Conservation (phyloP, 2,113 vertebrate species). For the Choloepus hoffmanni region DNA sequence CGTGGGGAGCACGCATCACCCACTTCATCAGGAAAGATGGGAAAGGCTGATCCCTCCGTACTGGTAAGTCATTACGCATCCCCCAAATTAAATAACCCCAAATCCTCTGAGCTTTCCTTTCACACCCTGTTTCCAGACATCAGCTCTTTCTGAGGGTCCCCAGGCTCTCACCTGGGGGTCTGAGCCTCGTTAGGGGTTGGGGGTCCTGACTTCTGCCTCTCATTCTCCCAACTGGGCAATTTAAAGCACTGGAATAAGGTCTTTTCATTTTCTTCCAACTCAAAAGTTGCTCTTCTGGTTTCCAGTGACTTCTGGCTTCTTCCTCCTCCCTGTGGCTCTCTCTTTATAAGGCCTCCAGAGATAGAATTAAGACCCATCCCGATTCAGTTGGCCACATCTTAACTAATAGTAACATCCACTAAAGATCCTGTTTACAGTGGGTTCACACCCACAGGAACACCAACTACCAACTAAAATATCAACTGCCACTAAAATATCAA, state of each 20-base stretch:
- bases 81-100: background rate
- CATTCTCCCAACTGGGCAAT: background rate
- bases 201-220: background rate
- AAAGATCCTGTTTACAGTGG: too few relatives aligned
- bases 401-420: too few relatives aligned
- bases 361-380: too few relatives aligned
- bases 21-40: background rate
- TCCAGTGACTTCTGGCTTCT: too few relatives aligned
- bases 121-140: background rate
- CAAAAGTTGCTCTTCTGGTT: background rate
- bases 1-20: background rate
- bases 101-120: background rate
- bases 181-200: background rate
- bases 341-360: too few relatives aligned
- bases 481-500: background rate
- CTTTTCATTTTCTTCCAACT: background rate
- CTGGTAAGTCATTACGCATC: background rate
- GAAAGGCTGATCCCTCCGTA: background rate
- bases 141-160: background rate
- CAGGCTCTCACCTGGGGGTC: background rate
- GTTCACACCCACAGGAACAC: too few relatives aligned
- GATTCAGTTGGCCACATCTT: too few relatives aligned
- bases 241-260: background rate
- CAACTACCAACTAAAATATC: too few relatives aligned
- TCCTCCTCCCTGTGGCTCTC: too few relatives aligned